Conservation (phyloP, 2,797 vertebrate species). For the Thamnophis elegans region DNA sequence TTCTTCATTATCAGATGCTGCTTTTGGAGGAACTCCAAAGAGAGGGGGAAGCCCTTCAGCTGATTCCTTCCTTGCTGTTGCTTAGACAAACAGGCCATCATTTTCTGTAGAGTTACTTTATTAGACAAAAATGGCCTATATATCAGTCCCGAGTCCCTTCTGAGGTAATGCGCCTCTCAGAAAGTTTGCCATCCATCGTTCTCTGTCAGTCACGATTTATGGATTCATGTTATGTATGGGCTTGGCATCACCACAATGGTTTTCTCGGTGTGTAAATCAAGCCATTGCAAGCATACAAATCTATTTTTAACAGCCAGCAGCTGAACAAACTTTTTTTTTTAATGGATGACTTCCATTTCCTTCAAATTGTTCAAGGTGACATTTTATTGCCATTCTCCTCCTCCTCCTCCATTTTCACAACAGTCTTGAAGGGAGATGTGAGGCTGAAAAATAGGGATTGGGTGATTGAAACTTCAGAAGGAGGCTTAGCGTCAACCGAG, state of each 20-base stretch:
- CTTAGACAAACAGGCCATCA: neutral
- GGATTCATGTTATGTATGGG: neutral
- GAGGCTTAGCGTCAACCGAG: neutral
- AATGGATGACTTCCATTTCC: neutral
- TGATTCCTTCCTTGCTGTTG: neutral
- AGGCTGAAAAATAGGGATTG: neutral
- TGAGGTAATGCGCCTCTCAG: neutral
- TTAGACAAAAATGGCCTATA: neutral
- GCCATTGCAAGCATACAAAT: neutral
- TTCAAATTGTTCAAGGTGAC: neutral
- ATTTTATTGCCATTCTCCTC: neutral
- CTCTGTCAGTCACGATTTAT: neutral
- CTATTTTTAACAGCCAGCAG: neutral
- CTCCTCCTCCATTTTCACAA: neutral
- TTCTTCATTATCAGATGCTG: neutral
- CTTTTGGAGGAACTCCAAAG: neutral
- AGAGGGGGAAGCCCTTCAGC: neutral
- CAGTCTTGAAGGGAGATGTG: neutral
- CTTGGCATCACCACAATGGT: neutral
- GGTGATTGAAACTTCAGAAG: neutral
- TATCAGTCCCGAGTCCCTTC: neutral
- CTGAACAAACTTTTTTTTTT: neutral
- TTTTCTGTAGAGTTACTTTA: neutral
- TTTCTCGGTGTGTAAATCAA: neutral
- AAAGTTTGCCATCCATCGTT: neutral